Evolutionary conservation across 2,113 vertebrate species (phyloP), one percentile per base, ranked within the genome.

Genomic region (Rhea americana): DNA sequence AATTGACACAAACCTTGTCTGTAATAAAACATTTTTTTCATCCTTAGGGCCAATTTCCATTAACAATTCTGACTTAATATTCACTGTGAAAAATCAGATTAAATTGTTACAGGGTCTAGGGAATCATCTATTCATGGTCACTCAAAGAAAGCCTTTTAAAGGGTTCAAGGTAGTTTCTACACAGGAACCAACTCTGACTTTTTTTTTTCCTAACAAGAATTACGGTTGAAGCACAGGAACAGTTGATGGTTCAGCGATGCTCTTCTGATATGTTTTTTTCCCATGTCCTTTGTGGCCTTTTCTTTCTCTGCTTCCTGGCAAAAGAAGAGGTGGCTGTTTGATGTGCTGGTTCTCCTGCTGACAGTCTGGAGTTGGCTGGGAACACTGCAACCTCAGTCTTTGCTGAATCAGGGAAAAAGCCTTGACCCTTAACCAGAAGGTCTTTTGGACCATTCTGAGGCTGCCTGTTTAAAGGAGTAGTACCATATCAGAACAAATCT

Each of bases 281-380:
- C 43, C 21, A 55, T 7, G 66, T 91, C 74, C 37, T 91, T 80
- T 82, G 89, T 80, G 84, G 86, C 45, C 41, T 89, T 81, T 78
- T 86, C 76, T 94, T 81, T 78, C 83, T 92, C 73, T 87, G 47
- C 37, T 91, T 66, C 74, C 94, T 87, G 62, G 74, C 71, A 87
- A 62, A 96, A 95, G 66, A 86, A 78, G 76, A 93, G 82, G 56
- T 90, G 47, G 19, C n/a, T 84, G 66, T 93, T 89, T 93, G 86
- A 90, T 67, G 74, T 87, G 56, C 58, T 58, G 62, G 17, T 93
- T 90, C 82, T 95, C 65, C 41, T 65, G 83, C 68, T 59, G 65
- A 73, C 74, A 51, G 41, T 50, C 59, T 82, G 62, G 63, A 91
- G 82, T 37, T 93, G 72, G 58, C 90, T 88, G 62, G 80, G 86